Percentiles rank a stretch among this genome's conserved stretches.
phyloP scores from a whole-genome alignment of 2,113 vertebrate species.

The Oreotrochilus melanogaster region DNA sequence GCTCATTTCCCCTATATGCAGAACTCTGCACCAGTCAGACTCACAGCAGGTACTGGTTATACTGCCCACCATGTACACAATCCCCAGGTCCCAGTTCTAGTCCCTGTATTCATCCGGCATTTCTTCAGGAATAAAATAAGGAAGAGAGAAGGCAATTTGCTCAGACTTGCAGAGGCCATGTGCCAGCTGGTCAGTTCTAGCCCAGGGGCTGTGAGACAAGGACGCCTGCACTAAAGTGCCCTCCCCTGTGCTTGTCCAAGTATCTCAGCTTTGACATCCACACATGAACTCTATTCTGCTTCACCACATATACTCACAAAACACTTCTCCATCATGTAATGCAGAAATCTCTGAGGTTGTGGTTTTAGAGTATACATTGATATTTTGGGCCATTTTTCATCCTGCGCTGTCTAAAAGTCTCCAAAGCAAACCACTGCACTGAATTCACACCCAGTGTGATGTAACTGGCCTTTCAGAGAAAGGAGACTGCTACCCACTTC shows the following conservation, averaged over 20 bases:
- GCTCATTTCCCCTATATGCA: not conserved
- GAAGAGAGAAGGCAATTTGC: not conserved
- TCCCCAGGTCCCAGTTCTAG: not conserved
- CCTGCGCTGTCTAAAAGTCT: not conserved
- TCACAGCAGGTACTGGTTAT: not conserved
- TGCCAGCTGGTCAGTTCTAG: not conserved
- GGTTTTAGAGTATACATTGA: not conserved
- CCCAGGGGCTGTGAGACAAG: accelerated
- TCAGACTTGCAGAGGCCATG: not conserved
- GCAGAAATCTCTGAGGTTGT: not conserved
- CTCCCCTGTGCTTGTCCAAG: not conserved
- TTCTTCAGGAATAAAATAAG: not conserved
- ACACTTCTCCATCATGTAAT: not conserved
- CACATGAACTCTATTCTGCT: not conserved
- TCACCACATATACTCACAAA: not conserved
- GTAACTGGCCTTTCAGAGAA: not conserved
- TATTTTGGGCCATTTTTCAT: not conserved
- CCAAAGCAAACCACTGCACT: not conserved
- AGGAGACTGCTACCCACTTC: not conserved
- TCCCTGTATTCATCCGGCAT: not conserved
- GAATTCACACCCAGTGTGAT: not conserved
- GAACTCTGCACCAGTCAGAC: not conserved
- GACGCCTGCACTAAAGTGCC: not conserved
- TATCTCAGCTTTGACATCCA: not conserved
- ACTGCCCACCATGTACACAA: accelerated